Percentiles rank a stretch among this genome's conserved stretches.
phyloP scores from a whole-genome alignment of 2,888 invertebrate species.

The Entomobrya proxima region DNA sequence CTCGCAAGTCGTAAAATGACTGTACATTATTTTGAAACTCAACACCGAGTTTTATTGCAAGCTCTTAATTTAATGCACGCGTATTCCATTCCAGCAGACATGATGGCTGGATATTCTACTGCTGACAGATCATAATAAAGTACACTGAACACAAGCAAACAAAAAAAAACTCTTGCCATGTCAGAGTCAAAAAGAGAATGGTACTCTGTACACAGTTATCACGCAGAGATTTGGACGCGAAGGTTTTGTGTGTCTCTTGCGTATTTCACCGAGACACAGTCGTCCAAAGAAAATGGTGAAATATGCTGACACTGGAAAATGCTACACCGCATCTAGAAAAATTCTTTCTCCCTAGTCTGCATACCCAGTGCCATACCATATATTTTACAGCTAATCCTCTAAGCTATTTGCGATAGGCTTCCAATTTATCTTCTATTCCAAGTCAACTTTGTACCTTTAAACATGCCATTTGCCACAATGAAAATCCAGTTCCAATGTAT shows the following conservation, averaged over 20 bases:
- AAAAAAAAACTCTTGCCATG: too few species aligned
- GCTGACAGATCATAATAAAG: conserved; percentile 38
- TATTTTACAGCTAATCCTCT: conserved; percentile 44
- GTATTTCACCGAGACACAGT: neutral
- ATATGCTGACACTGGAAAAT: neutral
- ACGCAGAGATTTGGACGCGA: too few species aligned
- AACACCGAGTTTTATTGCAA: conserved; percentile 24
- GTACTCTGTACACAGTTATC: neutral
- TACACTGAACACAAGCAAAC: neutral
- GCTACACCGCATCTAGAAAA: neutral
- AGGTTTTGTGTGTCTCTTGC: neutral
- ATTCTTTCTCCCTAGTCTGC: conserved; percentile 13
- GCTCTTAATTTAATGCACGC: conserved; percentile 30
- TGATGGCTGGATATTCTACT: conserved; percentile 34
- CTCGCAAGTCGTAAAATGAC: conserved; percentile 32
- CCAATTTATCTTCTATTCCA: neutral
- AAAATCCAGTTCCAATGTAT: too few species aligned
- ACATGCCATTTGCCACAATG: too few species aligned
- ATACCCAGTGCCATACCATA: neutral
- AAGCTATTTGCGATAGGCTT: conserved; percentile 29
- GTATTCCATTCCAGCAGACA: conserved; percentile 30
- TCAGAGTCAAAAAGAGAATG: conserved; percentile 5
- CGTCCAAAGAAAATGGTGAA: neutral
- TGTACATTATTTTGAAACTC: conserved; percentile 33
- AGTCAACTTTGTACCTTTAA: neutral